Percentiles rank a stretch among this genome's conserved stretches.
phyloP scores from a whole-genome alignment of 2,113 vertebrate genomes.

The Nyctereutes procyonoides region DNA sequence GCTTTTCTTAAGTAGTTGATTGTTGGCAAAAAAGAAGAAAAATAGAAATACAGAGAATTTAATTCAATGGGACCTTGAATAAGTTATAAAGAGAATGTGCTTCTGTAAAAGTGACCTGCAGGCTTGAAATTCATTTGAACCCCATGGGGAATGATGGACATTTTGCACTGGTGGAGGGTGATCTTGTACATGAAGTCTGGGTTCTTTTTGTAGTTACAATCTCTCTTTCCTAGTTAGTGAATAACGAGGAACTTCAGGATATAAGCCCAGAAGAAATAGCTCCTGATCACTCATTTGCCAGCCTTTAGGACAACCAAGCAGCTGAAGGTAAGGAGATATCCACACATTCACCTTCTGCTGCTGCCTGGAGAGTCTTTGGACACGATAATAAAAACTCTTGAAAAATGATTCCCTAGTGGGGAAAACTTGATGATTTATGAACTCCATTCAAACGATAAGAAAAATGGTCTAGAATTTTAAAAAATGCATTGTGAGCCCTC shows the following conservation, averaged over 20 bases:
- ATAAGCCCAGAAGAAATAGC: background rate
- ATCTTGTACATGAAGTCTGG: background rate
- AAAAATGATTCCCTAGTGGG: slow-evolving; percentile 42
- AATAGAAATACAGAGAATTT: slow-evolving; percentile 27
- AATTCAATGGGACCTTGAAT: background rate
- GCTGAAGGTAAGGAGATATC: slow-evolving; percentile 30
- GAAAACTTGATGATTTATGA: slow-evolving; percentile 58
- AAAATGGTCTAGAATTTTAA: slow-evolving; percentile 14
- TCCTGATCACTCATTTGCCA: background rate
- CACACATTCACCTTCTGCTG: background rate
- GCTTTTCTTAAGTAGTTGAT: background rate
- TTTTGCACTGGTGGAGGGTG: background rate
- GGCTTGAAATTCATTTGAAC: background rate
- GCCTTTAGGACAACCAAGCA: slow-evolving; percentile 45
- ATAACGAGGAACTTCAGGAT: background rate
- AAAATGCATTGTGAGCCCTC: background rate
- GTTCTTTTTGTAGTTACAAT: background rate
- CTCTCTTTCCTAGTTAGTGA: background rate
- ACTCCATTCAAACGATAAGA: slow-evolving; percentile 45
- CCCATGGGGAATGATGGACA: background rate
- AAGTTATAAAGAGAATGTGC: background rate
- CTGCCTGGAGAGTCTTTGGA: slow-evolving; percentile 53
- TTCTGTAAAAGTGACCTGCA: slow-evolving; percentile 5
- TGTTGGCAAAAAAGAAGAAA: slow-evolving; percentile 20
- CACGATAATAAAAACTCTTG: slow-evolving; percentile 54